These are phyloP conservation scores for Arvicanthis niloticus DNA, from an alignment of 2,113 vertebrate genomes.

Conservation along the genomic window DNA sequence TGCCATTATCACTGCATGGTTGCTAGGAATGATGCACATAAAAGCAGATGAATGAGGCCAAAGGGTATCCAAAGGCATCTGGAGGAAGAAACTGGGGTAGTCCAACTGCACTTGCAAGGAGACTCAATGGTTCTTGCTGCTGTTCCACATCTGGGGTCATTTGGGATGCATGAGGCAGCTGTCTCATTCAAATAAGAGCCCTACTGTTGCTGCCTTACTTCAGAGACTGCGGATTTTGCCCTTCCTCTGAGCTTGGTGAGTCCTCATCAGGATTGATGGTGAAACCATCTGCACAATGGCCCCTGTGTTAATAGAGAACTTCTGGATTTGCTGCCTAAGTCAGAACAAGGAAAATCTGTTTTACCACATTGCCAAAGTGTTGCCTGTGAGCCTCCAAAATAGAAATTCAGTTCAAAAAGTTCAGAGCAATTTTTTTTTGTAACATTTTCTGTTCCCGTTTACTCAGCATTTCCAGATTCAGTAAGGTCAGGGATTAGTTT, in stretches of 20 bases:
- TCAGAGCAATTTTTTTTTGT: background rate
- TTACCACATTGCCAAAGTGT: background rate
- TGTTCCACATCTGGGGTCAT: background rate
- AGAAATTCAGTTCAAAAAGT: background rate
- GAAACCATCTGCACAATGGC: background rate
- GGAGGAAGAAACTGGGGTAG: too few species aligned
- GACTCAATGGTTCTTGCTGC: too few species aligned
- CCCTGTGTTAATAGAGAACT: background rate
- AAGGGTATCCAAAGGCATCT: background rate
- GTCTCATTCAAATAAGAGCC: constrained; percentile 30
- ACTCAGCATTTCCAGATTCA: background rate
- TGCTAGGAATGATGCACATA: background rate
- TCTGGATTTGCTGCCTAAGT: background rate
- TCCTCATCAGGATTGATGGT: background rate
- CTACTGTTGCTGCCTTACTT: background rate
- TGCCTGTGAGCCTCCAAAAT: background rate
- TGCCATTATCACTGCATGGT: background rate
- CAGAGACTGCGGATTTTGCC: background rate
- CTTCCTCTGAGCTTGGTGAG: background rate
- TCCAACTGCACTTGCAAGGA: background rate
- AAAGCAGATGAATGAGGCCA: background rate
- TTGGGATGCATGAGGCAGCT: background rate
- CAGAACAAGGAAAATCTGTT: background rate
- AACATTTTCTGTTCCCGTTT: background rate
- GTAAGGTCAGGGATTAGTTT: background rate